Evolutionary conservation across 2,797 vertebrate genomes (phyloP).

Genomic region (Otolemur crassicaudatus): DNA sequence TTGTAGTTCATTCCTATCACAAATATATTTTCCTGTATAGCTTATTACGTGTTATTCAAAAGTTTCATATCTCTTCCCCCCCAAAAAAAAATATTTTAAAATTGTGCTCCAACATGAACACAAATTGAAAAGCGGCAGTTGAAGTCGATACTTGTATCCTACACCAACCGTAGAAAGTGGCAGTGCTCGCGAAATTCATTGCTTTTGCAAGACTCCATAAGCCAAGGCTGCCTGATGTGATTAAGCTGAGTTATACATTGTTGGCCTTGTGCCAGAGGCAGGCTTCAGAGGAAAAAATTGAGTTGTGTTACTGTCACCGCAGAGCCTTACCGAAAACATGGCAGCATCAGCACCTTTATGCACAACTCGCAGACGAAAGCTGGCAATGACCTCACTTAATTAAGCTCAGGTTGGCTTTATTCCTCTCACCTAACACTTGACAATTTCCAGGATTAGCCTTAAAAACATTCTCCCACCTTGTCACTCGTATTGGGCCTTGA

Average conservation of each 20-base stretch:
- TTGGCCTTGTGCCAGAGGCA: background rate
- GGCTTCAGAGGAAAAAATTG: background rate
- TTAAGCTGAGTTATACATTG: background rate
- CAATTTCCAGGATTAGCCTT: fast-evolving
- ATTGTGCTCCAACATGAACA: background rate
- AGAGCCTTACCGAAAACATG: background rate
- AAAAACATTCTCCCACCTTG: fast-evolving
- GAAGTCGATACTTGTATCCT: background rate
- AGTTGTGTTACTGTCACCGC: background rate
- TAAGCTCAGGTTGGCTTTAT: background rate
- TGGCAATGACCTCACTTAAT: background rate
- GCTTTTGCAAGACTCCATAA: background rate
- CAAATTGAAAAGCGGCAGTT: background rate
- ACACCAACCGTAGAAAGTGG: background rate
- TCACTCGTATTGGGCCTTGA: background rate
- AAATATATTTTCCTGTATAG: conserved; percentile 51
- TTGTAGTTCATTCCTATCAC: conserved; percentile 48
- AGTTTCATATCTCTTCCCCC: conserved; percentile 21
- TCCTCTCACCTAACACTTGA: background rate
- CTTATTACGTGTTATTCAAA: conserved; percentile 42
- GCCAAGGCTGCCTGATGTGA: background rate
- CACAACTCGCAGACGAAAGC: background rate
- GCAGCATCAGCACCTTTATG: background rate
- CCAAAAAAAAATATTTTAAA: background rate
- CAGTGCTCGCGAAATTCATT: background rate